phyloP scores from a whole-genome alignment of 2,888 invertebrate species.

The Plebejus melissa region DNA sequence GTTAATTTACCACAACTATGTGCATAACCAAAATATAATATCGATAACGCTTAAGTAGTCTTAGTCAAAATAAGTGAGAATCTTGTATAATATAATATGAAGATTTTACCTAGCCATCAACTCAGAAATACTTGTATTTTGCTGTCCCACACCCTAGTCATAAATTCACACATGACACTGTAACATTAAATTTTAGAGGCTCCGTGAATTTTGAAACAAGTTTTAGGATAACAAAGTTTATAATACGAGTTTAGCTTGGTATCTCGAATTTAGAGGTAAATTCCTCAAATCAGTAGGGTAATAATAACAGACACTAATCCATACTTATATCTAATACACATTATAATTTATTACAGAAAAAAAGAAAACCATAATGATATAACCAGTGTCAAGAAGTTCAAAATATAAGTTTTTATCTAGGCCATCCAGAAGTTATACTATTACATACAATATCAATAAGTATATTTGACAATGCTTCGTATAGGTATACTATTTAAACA shows the following conservation, averaged over 20 bases:
- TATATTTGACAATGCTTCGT: background rate
- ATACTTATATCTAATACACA: background rate
- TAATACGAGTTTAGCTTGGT: background rate
- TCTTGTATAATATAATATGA: background rate
- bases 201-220: background rate
- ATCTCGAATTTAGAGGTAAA: background rate
- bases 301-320: background rate
- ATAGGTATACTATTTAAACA: background rate
- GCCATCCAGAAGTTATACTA: background rate
- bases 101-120: background rate
- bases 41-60: background rate
- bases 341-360: background rate
- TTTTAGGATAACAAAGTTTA: background rate
- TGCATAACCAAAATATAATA: slow-evolving; percentile 25
- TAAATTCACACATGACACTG: background rate
- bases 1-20: slow-evolving; percentile 29
- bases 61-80: background rate
- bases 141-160: background rate
- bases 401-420: background rate
- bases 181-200: background rate
- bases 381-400: background rate
- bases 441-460: background rate
- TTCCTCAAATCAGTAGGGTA: background rate
- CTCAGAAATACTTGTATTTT: background rate
- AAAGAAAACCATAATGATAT: background rate